These are phyloP conservation scores for Triplophysa tibetana DNA, from an alignment of 2,113 vertebrate genomes.

Conservation along the genomic window DNA sequence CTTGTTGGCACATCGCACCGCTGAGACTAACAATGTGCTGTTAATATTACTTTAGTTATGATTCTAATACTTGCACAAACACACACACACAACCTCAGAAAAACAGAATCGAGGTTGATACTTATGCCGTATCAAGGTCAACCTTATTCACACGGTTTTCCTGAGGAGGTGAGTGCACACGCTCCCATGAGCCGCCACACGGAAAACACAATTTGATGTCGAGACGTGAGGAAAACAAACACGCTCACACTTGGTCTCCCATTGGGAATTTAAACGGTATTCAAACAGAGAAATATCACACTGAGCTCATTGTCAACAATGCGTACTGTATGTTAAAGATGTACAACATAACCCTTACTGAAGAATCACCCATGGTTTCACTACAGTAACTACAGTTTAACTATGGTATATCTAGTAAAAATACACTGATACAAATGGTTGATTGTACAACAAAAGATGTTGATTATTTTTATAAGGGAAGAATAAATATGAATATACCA, in stretches of 20 bases:
- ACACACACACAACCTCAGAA: slow-evolving; percentile 15
- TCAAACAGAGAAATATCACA: not conserved
- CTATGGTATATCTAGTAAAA: too few species aligned
- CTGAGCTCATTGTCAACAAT: not conserved
- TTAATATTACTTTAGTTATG: not conserved
- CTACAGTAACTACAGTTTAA: too few species aligned
- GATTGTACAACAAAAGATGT: too few species aligned
- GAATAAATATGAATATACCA: too few species aligned
- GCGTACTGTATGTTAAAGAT: too few species aligned
- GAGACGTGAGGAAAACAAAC: slow-evolving; percentile 18
- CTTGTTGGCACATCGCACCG: not conserved
- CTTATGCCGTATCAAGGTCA: slow-evolving; percentile 24
- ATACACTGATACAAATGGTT: too few species aligned
- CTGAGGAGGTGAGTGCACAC: slow-evolving; percentile 42
- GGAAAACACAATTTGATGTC: slow-evolving; percentile 1
- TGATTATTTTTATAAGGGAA: too few species aligned
- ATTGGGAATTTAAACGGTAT: slow-evolving; percentile 5
- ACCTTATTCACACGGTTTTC: slow-evolving; percentile 3
- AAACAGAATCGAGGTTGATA: not conserved
- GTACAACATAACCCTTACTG: too few species aligned
- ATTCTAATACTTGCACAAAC: slow-evolving; percentile 6
- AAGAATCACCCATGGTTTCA: too few species aligned
- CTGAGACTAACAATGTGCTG: not conserved
- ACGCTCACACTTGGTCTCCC: not conserved
- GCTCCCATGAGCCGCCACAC: slow-evolving; percentile 31